Evolutionary conservation across 2,113 vertebrate species (phyloP).

Genomic region (Rana temporaria): DNA sequence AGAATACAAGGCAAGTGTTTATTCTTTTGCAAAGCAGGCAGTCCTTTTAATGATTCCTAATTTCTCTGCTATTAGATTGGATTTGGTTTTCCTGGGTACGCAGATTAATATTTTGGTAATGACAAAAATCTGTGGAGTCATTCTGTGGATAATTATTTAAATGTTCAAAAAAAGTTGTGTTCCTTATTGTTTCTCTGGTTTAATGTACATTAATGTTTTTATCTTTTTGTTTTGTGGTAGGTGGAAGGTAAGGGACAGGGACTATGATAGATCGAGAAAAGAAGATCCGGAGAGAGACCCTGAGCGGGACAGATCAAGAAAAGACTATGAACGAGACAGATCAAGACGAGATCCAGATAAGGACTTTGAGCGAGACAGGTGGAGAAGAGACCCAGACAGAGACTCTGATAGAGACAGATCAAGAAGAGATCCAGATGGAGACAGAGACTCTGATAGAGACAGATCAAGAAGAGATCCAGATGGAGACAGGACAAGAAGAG

Average conservation of each 20-base stretch:
- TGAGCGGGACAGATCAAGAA: background rate
- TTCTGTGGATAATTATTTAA: too few relatives aligned
- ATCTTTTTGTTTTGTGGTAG: too few relatives aligned
- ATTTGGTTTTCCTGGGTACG: too few relatives aligned
- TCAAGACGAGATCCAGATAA: background rate
- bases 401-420: constrained; percentile 25
- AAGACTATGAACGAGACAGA: background rate
- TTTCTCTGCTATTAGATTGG: too few relatives aligned
- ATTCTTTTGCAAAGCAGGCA: too few relatives aligned
- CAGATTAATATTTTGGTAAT: too few relatives aligned
- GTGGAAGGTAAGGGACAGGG: background rate
- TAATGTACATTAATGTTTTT: too few relatives aligned
- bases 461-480: constrained; percentile 26
- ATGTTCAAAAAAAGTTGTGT: too few relatives aligned
- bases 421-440: constrained; percentile 19
- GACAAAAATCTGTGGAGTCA: too few relatives aligned
- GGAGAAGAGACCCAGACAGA: background rate
- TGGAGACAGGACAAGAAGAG: constrained; percentile 21
- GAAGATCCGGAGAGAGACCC: background rate
- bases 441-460: constrained; percentile 56
- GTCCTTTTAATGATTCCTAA: too few relatives aligned
- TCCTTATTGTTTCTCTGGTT: too few relatives aligned
- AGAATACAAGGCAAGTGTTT: constrained; percentile 69
- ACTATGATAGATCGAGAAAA: background rate
- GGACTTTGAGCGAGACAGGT: constrained; percentile 3